Percentiles rank a stretch among this genome's conserved stretches.
phyloP scores from a whole-genome alignment of 2,797 vertebrate species.

The Arnoldichthys spilopterus region DNA sequence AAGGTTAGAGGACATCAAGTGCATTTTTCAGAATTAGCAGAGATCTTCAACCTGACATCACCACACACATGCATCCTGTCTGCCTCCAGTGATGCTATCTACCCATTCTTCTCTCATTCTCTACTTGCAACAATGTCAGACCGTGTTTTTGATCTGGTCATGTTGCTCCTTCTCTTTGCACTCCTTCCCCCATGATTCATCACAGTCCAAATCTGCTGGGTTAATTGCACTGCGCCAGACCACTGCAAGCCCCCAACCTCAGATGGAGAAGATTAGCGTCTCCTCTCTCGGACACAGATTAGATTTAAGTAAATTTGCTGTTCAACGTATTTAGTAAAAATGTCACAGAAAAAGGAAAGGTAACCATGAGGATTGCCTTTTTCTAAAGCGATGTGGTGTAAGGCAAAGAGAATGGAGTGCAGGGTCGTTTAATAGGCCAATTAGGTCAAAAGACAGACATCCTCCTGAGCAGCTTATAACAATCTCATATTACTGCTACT shows the following conservation, averaged over 20 bases:
- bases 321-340: not conserved
- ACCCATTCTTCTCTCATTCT: conserved; percentile 50
- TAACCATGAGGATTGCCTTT: not conserved
- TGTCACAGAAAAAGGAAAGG: not conserved
- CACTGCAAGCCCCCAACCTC: conserved; percentile 64
- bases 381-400: not conserved
- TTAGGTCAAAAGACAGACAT: conserved; percentile 26
- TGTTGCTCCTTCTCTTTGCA: conserved; percentile 55
- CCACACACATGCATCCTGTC: conserved; percentile 82
- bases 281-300: conserved; percentile 56
- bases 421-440: conserved; percentile 26
- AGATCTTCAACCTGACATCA: conserved; percentile 78
- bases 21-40: conserved; percentile 40
- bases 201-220: conserved; percentile 71
- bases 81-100: conserved; percentile 78
- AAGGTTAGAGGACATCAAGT: conserved; percentile 14
- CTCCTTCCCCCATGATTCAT: conserved; percentile 57
- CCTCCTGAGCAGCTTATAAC: conserved; percentile 17
- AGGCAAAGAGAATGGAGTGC: not conserved
- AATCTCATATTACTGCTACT: conserved; percentile 9
- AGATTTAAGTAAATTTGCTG: conserved; percentile 54
- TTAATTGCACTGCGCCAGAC: conserved; percentile 75
- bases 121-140: conserved; percentile 42
- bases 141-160: conserved; percentile 13
- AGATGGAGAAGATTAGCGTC: conserved; percentile 78